Evolutionary conservation across 2,113 vertebrate species (phyloP), one percentile per base, ranked within the genome.

Genomic region (Sorex fumeus): DNA sequence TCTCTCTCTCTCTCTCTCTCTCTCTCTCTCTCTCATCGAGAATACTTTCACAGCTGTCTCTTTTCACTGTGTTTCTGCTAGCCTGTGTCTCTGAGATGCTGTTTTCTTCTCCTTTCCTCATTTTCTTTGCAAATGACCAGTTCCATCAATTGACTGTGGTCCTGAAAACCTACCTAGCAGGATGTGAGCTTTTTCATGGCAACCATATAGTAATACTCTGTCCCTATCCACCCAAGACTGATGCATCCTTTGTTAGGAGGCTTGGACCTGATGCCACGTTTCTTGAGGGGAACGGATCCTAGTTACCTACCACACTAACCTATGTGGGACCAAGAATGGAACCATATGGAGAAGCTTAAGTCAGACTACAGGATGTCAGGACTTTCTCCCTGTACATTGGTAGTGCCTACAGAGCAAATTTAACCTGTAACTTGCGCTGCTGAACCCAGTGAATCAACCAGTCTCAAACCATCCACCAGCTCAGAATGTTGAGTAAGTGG

Each of bases 201-300:
- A 4, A 5, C 62, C 28, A 0, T 13, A 50, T 66, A 50, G 71
- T 90, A 16, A 34, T 5, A 13, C 7, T 76, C 67, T n/a, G 16
- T 74, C 45, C 40, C n/a, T 18, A 45, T 77, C 87, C 53, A 3
- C n/a, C 11, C 10, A 19, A 30, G 91, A 84, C 36, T n/a, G 89
- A 91, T 95, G 95, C 96, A 91, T 66, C 28, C 3, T 1, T 53
- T 50, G 8, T 64, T 32, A 18, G 1, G 8, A 66, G 79, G 21
- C 71, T 32, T 74, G 84, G 67, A 30, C 27, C 36, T 47, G 25
- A n/a, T 1, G 3, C 62, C 19, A 25, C 23, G 43, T 25, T 2
- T 74, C 36, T 43, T 3, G 67, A 74, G 76, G 21, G n/a, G 43
- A 28, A 60, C 5, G 57, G 76, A 87, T 45, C 64, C 0, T n/a